Evolutionary conservation across 2,113 vertebrate species (phyloP).

Genomic region (Pandion haliaetus): DNA sequence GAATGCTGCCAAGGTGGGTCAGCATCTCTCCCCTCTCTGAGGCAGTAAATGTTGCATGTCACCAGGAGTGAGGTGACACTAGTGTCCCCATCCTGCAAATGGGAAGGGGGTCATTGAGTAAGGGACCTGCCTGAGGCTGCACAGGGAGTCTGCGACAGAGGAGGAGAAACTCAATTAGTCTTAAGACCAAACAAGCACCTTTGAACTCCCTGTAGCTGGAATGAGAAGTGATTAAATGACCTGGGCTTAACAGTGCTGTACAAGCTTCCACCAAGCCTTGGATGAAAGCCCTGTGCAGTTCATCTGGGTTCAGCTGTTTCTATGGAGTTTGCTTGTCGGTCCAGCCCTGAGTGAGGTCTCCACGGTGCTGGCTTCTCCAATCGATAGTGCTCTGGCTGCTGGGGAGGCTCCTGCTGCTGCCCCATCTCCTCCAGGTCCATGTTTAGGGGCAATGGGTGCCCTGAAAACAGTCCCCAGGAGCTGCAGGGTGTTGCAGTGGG

Average conservation of each 20-base stretch:
- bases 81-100: background rate
- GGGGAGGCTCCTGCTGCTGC: background rate
- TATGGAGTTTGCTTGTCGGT: background rate
- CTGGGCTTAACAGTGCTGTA: background rate
- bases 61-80: background rate
- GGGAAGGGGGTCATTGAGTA: background rate
- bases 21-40: background rate
- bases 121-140: background rate
- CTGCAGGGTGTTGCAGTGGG: background rate
- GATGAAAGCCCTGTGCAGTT: background rate
- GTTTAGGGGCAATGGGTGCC: background rate
- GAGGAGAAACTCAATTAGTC: background rate
- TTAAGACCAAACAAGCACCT: background rate
- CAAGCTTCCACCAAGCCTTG: background rate
- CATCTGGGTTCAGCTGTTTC: slow-evolving; percentile 7
- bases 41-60: background rate
- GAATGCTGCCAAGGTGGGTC: accelerated
- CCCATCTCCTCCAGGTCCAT: background rate
- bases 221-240: background rate
- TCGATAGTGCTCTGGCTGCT: background rate
- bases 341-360: background rate
- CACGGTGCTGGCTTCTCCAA: background rate
- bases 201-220: background rate
- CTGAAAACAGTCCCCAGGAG: background rate
- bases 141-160: background rate